phyloP scores from a whole-genome alignment of 1,140 invertebrate genomes.

The Argopecten irradians region DNA sequence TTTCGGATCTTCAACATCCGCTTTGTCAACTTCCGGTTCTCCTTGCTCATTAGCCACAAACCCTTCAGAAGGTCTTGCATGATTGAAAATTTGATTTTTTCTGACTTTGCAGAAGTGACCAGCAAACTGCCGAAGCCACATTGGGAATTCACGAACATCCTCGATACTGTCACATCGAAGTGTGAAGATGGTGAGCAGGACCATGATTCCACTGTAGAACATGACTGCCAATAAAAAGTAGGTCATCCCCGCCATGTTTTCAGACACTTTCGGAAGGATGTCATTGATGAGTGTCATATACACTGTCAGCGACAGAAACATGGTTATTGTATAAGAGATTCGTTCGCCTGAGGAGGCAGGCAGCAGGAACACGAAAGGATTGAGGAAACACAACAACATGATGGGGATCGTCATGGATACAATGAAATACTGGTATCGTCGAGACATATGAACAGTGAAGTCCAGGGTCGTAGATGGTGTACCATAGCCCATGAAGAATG shows the following conservation, averaged over 20 bases:
- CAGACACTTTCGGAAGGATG: conserved; percentile 59
- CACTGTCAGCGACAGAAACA: neutral
- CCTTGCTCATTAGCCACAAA: neutral
- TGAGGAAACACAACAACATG: conserved; percentile 55
- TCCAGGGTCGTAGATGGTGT: neutral
- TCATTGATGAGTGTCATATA: conserved; percentile 57
- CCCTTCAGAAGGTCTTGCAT: neutral
- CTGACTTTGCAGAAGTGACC: neutral
- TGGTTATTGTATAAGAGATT: conserved; percentile 56
- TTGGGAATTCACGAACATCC: neutral
- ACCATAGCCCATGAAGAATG: neutral
- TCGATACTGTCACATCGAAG: neutral
- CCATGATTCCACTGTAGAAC: neutral
- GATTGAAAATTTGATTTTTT: neutral
- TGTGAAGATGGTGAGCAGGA: neutral
- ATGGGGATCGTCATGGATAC: conserved; percentile 60
- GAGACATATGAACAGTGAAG: neutral
- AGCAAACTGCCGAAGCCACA: neutral
- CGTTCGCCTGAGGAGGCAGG: conserved; percentile 62
- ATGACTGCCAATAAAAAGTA: conserved; percentile 13
- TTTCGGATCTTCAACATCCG: neutral
- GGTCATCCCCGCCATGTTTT: conserved; percentile 19
- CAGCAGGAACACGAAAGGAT: conserved; percentile 50
- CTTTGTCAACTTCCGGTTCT: neutral
- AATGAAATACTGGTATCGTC: conserved; percentile 39